Evolutionary conservation across 2,888 invertebrate species (phyloP), one percentile per base, ranked within the genome.

Genomic region (Rhingia rostrata): DNA sequence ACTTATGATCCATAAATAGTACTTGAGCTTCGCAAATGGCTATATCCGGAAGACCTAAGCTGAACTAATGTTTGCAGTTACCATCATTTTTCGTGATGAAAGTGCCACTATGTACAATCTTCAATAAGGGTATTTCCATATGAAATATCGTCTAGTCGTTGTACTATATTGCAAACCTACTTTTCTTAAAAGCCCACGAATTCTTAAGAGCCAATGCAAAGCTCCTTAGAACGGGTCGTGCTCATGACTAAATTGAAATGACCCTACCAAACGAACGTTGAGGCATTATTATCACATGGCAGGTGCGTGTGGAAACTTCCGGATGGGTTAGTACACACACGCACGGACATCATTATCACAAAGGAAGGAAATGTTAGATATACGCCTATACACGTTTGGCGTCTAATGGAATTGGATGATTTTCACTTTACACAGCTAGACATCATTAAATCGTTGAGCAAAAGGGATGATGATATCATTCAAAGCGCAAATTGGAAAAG

Each of bases 401-500:
- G 22, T 10, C 30, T 37, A 47, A 75, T 35, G 60, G 67, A 66
- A 67, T 70, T 56, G 12, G 47, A 78, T 70, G 77, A 63, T 64
- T 70, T 49, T 66, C 60, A 72, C 51, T 79, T 72, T 22, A 45
- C 7, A 49, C 43, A 14, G 39, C n/a, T 22, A 64, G 72, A 63
- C 73, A 14, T 61, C 66, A 67, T 80, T 73, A 66, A 61, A 66
- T 49, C 22, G 53, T 33, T 7, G 22, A 60, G 32, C 41, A 14
- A 49, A 58, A 22, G 35, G 58, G 47, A 79, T 72, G 69, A 73
- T 37, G 51, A 69, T 45, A 49, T 58, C 33, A 67, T 53, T 74
- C 54, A 22, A 56, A 69, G 63, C 39, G 74, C 69, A 81, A 75
- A 81, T 81, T 81, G 79, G 47, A 79, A 79, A 79, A 79, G 79